Conservation (phyloP, 2,113 vertebrate species). For the Notarius lentiginosus region DNA sequence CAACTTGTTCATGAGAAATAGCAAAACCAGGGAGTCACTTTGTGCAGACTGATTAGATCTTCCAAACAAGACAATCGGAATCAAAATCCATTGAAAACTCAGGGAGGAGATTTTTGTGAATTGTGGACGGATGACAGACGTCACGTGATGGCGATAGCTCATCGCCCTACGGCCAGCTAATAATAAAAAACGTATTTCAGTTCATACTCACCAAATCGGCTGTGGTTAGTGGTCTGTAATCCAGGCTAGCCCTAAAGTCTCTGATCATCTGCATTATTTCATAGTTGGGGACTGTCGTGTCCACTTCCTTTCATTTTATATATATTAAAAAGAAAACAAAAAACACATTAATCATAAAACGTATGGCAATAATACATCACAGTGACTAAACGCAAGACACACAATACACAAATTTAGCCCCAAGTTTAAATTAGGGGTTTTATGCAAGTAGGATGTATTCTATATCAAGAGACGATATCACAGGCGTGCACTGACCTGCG, state of each 20-base stretch:
- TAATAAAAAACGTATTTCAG: background rate
- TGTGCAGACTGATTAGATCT: too few relatives aligned
- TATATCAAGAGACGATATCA: background rate
- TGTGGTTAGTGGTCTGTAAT: conserved; percentile 92
- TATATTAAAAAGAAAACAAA: conserved; percentile 27
- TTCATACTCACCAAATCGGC: conserved; percentile 85
- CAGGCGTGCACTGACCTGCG: conserved; percentile 77
- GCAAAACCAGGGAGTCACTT: too few relatives aligned
- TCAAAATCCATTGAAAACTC: too few relatives aligned
- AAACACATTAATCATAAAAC: background rate
- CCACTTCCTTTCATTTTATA: conserved; percentile 80
- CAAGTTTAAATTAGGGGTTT: background rate
- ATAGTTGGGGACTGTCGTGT: conserved; percentile 95
- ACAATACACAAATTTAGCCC: background rate
- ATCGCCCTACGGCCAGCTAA: too few relatives aligned
- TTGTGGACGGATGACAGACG: too few relatives aligned
- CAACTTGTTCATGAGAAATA: too few relatives aligned
- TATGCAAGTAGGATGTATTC: background rate
- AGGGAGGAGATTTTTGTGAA: too few relatives aligned
- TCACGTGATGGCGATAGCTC: too few relatives aligned
- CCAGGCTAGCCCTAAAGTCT: conserved; percentile 93
- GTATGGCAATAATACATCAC: background rate
- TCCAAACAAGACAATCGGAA: too few relatives aligned
- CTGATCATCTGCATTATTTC: conserved; percentile 99
- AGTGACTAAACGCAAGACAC: background rate